These are phyloP conservation scores for Aix galericulata DNA, from an alignment of 2,113 vertebrate species.

Conservation along the genomic window DNA sequence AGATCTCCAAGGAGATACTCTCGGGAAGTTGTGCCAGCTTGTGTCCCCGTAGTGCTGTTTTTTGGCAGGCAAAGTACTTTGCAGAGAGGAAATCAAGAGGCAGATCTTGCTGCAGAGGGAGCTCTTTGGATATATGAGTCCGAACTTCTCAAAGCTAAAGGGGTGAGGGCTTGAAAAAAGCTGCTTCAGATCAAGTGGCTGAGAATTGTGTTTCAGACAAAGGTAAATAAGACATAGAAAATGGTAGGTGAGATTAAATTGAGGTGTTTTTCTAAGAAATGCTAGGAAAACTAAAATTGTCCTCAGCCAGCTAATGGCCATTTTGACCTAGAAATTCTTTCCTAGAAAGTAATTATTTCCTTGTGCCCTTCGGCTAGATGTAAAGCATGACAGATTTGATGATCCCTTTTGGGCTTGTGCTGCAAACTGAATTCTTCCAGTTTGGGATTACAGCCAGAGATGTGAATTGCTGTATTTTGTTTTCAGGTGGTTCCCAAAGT, in stretches of 20 bases:
- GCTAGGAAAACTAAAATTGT: not conserved
- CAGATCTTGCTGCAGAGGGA: not conserved
- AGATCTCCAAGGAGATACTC: not conserved
- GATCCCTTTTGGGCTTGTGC: not conserved
- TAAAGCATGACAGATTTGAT: not conserved
- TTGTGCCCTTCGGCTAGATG: not conserved
- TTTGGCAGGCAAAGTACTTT: constrained; percentile 6
- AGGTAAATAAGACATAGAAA: not conserved
- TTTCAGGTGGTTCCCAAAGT: not conserved
- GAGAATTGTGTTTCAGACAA: not conserved
- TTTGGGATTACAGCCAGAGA: not conserved
- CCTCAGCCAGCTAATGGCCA: not conserved
- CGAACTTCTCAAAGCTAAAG: not conserved
- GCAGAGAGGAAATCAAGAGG: not conserved
- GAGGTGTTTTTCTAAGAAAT: not conserved
- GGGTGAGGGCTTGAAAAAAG: not conserved
- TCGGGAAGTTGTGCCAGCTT: not conserved
- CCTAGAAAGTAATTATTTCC: not conserved
- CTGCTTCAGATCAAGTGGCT: not conserved
- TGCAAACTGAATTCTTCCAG: not conserved
- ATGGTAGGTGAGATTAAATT: constrained; percentile 8
- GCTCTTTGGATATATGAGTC: not conserved
- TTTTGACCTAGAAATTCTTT: not conserved
- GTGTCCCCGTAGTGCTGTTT: not conserved
- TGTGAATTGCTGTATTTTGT: not conserved